Percentiles rank a stretch among this genome's conserved stretches.
Conservation (phyloP, 2,113 vertebrate genomes). For the Cyprinodon variegatus region DNA sequence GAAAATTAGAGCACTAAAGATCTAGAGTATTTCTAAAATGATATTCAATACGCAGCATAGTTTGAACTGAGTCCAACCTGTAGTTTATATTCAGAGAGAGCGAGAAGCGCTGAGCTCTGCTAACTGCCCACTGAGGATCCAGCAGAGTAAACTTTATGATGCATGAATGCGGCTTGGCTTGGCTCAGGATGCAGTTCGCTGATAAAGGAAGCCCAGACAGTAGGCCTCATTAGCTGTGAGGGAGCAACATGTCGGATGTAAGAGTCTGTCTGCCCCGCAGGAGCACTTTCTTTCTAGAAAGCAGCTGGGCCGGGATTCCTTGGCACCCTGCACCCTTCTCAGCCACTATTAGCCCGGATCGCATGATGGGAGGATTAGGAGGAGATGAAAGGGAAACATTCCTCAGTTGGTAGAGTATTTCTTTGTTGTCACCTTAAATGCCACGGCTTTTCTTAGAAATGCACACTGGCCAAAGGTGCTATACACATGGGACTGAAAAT, state of each 20-base stretch:
- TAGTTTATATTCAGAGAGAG: slow-evolving; percentile 19
- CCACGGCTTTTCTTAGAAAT: slow-evolving; percentile 17
- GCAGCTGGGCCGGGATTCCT: slow-evolving; percentile 43
- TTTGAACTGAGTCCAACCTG: slow-evolving; percentile 9
- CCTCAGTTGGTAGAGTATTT: slow-evolving; percentile 22
- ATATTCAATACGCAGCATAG: not conserved
- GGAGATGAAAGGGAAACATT: slow-evolving; percentile 37
- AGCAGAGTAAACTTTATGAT: slow-evolving; percentile 38
- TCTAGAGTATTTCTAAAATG: slow-evolving; percentile 3
- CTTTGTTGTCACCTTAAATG: slow-evolving; percentile 28
- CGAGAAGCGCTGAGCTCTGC: slow-evolving; percentile 45
- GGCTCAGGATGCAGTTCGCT: slow-evolving; percentile 37
- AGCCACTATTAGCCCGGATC: slow-evolving; percentile 14
- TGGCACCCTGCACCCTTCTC: slow-evolving; percentile 32
- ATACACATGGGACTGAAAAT: not conserved
- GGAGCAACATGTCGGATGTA: slow-evolving; percentile 40
- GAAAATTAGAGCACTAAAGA: not conserved
- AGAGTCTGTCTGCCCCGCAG: slow-evolving; percentile 41
- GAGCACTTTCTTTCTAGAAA: slow-evolving; percentile 22
- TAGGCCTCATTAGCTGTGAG: slow-evolving; percentile 60
- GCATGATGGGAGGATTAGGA: slow-evolving; percentile 36
- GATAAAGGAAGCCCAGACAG: slow-evolving; percentile 62
- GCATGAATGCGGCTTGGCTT: slow-evolving; percentile 27
- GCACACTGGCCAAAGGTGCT: slow-evolving; percentile 23
- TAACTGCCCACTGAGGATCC: slow-evolving; percentile 35